Conservation (phyloP, 1,140 invertebrate genomes). For the Drosophila trapezifrons region DNA sequence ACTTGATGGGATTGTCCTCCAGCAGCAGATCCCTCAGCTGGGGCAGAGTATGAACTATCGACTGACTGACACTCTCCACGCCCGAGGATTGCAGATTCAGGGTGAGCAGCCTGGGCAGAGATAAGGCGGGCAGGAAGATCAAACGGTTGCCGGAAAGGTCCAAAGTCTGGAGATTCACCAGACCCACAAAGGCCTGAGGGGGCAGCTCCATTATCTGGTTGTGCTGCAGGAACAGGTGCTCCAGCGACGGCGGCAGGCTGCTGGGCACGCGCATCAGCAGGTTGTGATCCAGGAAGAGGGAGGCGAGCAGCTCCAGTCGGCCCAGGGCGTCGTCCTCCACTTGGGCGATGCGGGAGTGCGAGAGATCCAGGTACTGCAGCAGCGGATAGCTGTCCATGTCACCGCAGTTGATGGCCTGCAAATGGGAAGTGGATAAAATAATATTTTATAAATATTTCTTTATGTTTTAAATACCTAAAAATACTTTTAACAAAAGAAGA, state of each 20-base stretch:
- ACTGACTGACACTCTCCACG: slow-evolving; percentile 73
- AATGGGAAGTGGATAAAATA: neutral
- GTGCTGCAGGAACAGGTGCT: slow-evolving; percentile 87
- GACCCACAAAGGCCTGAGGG: slow-evolving; percentile 88
- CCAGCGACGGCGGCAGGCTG: slow-evolving; percentile 87
- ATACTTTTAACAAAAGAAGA: neutral
- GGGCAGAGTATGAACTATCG: slow-evolving; percentile 77
- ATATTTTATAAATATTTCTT: neutral
- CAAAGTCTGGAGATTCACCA: slow-evolving; percentile 90
- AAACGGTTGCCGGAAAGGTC: slow-evolving; percentile 78
- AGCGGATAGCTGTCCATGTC: slow-evolving; percentile 95
- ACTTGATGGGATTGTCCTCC: slow-evolving; percentile 82
- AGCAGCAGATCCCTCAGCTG: slow-evolving; percentile 76
- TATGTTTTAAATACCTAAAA: neutral
- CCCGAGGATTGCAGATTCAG: slow-evolving; percentile 75
- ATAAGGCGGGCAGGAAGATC: slow-evolving; percentile 72
- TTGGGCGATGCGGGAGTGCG: slow-evolving; percentile 89
- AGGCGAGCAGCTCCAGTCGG: slow-evolving; percentile 90
- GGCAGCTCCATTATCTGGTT: slow-evolving; percentile 88
- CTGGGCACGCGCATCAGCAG: slow-evolving; percentile 87
- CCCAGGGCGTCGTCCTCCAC: slow-evolving; percentile 95
- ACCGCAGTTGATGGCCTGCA: slow-evolving; percentile 89
- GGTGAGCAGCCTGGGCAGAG: slow-evolving; percentile 68
- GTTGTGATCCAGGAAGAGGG: slow-evolving; percentile 93
- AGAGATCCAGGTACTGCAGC: slow-evolving; percentile 91